phyloP scores from a whole-genome alignment of 2,797 vertebrate genomes.

The Falco novaeseelandiae region DNA sequence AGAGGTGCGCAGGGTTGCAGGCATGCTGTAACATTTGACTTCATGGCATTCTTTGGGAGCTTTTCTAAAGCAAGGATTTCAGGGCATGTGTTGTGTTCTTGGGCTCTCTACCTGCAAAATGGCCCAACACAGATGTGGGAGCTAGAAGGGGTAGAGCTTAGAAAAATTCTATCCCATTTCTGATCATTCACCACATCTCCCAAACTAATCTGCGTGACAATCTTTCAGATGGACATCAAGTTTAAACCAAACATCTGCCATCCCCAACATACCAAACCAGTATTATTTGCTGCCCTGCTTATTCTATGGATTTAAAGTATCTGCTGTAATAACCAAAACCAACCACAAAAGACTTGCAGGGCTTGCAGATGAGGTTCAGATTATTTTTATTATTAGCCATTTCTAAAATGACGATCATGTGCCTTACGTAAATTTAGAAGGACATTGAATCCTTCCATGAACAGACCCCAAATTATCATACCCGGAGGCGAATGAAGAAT shows the following conservation, averaged over 20 bases:
- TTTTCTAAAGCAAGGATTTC: background rate
- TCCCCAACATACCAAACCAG: background rate
- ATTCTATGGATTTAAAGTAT: background rate
- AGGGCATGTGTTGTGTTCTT: background rate
- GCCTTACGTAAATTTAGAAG: constrained; percentile 6
- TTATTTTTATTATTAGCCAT: constrained; percentile 13
- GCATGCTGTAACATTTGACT: background rate
- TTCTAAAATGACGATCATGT: constrained; percentile 11
- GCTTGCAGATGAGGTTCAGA: background rate
- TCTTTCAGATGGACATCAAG: background rate
- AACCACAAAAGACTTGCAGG: background rate
- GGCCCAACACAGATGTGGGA: background rate
- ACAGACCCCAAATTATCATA: background rate
- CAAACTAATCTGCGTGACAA: background rate
- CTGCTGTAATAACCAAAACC: background rate
- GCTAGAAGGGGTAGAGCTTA: background rate
- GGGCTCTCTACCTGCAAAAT: background rate
- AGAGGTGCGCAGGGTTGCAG: background rate
- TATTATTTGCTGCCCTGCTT: background rate
- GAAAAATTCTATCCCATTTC: background rate
- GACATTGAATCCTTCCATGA: constrained; percentile 23
- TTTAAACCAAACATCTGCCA: background rate
- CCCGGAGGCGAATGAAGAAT: background rate
- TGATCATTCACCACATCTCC: background rate
- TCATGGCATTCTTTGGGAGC: background rate